Evolutionary conservation across 2,113 vertebrate genomes (phyloP).

Genomic region (Heterochromis multidens): DNA sequence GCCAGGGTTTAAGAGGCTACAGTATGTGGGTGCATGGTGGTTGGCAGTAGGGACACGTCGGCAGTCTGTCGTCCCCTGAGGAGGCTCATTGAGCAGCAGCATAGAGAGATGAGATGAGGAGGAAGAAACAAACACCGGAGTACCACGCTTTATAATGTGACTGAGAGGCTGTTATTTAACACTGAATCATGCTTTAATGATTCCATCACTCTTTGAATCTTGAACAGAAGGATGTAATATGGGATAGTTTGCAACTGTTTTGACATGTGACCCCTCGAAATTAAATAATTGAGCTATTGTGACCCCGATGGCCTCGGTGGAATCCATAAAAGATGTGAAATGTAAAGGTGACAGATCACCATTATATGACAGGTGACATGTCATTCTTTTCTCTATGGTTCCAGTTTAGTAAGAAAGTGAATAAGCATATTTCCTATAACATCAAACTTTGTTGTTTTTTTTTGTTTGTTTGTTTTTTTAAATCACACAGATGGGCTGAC

Average conservation of each 20-base stretch:
- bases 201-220: not conserved
- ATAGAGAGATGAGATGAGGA: not conserved
- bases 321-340: not conserved
- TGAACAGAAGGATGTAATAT: not conserved
- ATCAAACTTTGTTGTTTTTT: not conserved
- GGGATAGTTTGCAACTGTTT: not conserved
- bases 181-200: not conserved
- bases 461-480: no score
- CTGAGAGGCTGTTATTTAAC: not conserved
- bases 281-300: not conserved
- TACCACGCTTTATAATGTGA: not conserved
- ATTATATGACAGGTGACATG: not conserved
- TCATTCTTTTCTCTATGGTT: not conserved
- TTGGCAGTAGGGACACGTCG: conserved; percentile 1
- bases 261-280: not conserved
- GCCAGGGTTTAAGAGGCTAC: not conserved
- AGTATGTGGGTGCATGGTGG: not conserved
- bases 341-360: not conserved
- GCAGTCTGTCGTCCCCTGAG: conserved; percentile 23
- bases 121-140: not conserved
- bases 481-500: no score
- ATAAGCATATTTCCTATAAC: not conserved
- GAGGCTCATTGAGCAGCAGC: not conserved
- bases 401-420: not conserved
- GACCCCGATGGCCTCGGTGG: not conserved